Evolutionary conservation across 2,113 vertebrate genomes (phyloP).

Genomic region (Panurus biarmicus): DNA sequence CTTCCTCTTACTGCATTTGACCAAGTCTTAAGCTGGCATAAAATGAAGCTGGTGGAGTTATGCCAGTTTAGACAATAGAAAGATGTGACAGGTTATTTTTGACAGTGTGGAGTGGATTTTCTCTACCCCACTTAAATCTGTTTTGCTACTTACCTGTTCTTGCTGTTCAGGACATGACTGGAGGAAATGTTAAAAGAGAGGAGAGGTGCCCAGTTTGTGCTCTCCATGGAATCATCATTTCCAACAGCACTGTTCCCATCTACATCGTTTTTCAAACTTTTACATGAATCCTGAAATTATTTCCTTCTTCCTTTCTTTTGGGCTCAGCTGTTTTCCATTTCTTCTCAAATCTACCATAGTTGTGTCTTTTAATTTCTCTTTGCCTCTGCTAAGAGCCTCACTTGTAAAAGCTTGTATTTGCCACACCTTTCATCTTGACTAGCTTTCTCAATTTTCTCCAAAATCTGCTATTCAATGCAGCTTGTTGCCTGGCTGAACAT

Average conservation of each 20-base stretch:
- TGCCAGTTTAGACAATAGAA: neutral
- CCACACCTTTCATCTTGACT: neutral
- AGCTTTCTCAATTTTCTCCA: neutral
- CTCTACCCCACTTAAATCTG: neutral
- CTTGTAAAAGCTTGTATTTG: neutral
- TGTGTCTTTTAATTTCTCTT: neutral
- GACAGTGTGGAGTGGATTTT: neutral
- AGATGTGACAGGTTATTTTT: neutral
- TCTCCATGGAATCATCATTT: neutral
- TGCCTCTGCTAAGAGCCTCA: neutral
- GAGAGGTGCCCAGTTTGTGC: neutral
- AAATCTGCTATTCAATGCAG: neutral
- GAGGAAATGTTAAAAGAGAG: neutral
- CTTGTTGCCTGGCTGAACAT: neutral
- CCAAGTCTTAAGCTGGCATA: neutral
- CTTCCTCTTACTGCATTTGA: neutral
- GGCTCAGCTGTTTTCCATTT: neutral
- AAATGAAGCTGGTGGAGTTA: neutral
- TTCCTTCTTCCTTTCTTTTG: neutral
- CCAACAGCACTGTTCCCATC: neutral
- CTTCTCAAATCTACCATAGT: neutral
- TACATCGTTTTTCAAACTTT: neutral
- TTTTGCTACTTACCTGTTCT: neutral
- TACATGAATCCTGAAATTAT: neutral
- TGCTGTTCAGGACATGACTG: neutral